Conservation (phyloP, 23 tunicate genomes). For the Trididemnum miniatum region DNA sequence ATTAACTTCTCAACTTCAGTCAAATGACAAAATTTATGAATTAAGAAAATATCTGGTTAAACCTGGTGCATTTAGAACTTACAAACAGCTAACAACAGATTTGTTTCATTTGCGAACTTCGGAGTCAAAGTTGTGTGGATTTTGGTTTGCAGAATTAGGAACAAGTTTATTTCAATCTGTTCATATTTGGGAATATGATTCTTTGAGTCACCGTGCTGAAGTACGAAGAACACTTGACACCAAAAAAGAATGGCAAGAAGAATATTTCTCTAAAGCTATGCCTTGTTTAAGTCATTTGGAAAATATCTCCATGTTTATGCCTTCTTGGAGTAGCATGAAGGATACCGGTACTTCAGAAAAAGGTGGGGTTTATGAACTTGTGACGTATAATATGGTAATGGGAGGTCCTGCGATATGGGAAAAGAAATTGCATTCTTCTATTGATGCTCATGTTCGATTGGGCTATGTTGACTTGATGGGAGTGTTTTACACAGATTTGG, state of each 20-base stretch:
- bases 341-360: neutral
- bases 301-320: slow-evolving; percentile 45
- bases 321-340: slow-evolving; percentile 40
- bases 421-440: slow-evolving; percentile 32
- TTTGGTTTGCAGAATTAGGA: slow-evolving; percentile 63
- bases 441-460: slow-evolving; percentile 44
- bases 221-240: slow-evolving; percentile 49
- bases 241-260: slow-evolving; percentile 48
- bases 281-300: slow-evolving; percentile 27
- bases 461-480: slow-evolving; percentile 64
- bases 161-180: slow-evolving; percentile 34
- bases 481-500: slow-evolving; percentile 78
- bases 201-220: slow-evolving; percentile 44
- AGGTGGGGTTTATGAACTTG: slow-evolving; percentile 50
- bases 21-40: slow-evolving; percentile 53
- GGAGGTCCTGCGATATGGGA: slow-evolving; percentile 71
- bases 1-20: too few species aligned
- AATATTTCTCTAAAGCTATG: slow-evolving; percentile 27
- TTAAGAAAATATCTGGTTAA: slow-evolving; percentile 53
- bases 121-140: slow-evolving; percentile 49
- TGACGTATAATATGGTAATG: slow-evolving; percentile 51
- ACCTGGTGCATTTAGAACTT: slow-evolving; percentile 27
- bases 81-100: slow-evolving; percentile 28
- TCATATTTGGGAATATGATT: slow-evolving; percentile 83
- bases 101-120: slow-evolving; percentile 38